Conservation (phyloP, 2,888 invertebrate genomes). For the Esperia sulphurella region DNA sequence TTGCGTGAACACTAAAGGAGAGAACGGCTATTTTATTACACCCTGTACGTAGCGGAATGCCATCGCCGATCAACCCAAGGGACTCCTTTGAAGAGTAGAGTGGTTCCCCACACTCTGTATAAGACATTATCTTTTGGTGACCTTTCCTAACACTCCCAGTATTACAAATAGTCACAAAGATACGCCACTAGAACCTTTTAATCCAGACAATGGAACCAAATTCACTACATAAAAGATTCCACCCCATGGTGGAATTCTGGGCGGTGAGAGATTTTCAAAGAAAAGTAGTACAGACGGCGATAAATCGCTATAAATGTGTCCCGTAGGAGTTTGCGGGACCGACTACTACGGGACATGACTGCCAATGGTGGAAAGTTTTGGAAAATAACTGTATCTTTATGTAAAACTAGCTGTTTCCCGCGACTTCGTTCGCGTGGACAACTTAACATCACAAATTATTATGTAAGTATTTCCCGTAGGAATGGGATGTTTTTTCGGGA, state of each 20-base stretch:
- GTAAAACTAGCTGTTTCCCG: too few relatives aligned
- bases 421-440: too few relatives aligned
- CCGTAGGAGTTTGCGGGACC: constrained; percentile 4
- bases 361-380: constrained; percentile 3
- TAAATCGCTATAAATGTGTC: constrained; percentile 17
- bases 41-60: not conserved
- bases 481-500: too few relatives aligned
- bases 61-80: not conserved
- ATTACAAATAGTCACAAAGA: constrained; percentile 2
- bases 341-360: constrained; percentile 4
- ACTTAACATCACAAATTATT: too few relatives aligned
- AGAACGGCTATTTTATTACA: not conserved
- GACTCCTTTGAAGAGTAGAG: not conserved
- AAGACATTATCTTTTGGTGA: not conserved
- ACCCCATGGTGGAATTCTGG: too few relatives aligned
- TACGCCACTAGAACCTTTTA: constrained; percentile 21
- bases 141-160: not conserved
- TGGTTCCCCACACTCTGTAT: not conserved
- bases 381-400: not conserved
- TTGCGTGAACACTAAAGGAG: too few relatives aligned
- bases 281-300: constrained; percentile 2
- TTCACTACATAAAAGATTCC: constrained; percentile 19
- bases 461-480: too few relatives aligned
- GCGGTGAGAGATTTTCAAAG: not conserved
- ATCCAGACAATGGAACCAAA: constrained; percentile 19